phyloP scores from a whole-genome alignment of 1,140 invertebrate genomes.

The Drosophila quadrilineata region DNA sequence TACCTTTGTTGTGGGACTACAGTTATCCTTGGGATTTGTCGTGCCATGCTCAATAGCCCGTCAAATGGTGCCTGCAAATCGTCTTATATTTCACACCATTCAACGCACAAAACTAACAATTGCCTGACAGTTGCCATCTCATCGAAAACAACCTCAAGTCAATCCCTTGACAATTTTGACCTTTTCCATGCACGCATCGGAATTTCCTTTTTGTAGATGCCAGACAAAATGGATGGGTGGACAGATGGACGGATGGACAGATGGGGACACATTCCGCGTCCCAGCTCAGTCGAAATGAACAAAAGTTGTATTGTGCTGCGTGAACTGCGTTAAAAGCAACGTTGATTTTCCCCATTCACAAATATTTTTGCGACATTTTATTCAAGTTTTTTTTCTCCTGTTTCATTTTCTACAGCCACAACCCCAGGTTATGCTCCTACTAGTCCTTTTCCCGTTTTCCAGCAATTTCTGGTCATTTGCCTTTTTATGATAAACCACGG shows the following conservation, averaged over 20 bases:
- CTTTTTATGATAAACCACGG: background rate
- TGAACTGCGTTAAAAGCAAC: conserved; percentile 38
- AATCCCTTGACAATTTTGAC: conserved; percentile 37
- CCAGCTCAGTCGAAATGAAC: conserved; percentile 31
- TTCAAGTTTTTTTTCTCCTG: conserved; percentile 11
- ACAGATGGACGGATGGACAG: background rate
- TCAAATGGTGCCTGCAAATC: conserved; percentile 30
- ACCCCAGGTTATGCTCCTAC: background rate
- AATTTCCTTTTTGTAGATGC: conserved; percentile 6
- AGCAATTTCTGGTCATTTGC: background rate
- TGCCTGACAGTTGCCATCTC: conserved; percentile 18
- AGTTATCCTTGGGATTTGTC: background rate
- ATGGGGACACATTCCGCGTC: conserved; percentile 12
- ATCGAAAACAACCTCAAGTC: background rate
- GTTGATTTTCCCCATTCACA: conserved; percentile 52
- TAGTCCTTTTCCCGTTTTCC: background rate
- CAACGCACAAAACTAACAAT: conserved; percentile 36
- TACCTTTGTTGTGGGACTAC: background rate
- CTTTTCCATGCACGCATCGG: conserved; percentile 34
- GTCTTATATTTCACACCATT: conserved; percentile 37
- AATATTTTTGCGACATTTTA: conserved; percentile 34
- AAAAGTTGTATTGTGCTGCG: conserved; percentile 51
- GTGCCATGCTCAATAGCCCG: conserved; percentile 27
- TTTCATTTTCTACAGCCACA: no score
- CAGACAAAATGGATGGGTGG: background rate